Evolutionary conservation across 2,113 vertebrate genomes (phyloP), one percentile per base, ranked within the genome.

Genomic region (Psittacula cyanocephala): DNA sequence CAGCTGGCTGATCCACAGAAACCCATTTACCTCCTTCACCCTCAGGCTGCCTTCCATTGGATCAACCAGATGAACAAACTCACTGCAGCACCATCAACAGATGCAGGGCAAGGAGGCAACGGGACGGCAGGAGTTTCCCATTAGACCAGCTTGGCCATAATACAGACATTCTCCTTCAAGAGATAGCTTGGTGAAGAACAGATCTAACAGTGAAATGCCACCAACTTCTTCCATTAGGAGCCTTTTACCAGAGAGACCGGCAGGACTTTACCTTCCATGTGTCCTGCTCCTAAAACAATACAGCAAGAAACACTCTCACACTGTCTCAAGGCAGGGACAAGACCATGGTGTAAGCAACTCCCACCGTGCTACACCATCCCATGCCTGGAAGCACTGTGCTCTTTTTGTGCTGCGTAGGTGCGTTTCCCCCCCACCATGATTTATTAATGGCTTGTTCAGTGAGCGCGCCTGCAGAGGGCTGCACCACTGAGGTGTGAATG

Each of bases 401-500:
- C 60, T 70, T 87, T 65, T 80, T 35, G 69, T 88, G 85, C 67
- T 80, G 50, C 29, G 85, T 75, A 59, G 71, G 91, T 93, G 69
- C 72, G 44, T 64, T 63, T 69, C 22, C 14, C 63, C 52, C 47
- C 53, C 33, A 23, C 57, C 0, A 4, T 79, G 74, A 83, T 93
- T 95, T 96, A 95, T 94, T 96, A 90, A 91, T 81, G 77, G 47
- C 57, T 84, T 78, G 60, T 90, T 84, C 72, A 69, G 79, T 52
- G 59, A 91, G 44, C 63, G 47, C 74, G 50, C 59, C 43, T 70
- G 68, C 71, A 65, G 85, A 88, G 57, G 67, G 64, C 68, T 86
- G 88, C 96, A 79, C 47, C 65, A 47, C 82, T 76, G 95, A 86
- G 80, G 82, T 93, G 77, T 94, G 95, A 96, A 96, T 89, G 91